Conservation (phyloP, 2,888 invertebrate genomes). For the Acanthoscelides obtectus region DNA sequence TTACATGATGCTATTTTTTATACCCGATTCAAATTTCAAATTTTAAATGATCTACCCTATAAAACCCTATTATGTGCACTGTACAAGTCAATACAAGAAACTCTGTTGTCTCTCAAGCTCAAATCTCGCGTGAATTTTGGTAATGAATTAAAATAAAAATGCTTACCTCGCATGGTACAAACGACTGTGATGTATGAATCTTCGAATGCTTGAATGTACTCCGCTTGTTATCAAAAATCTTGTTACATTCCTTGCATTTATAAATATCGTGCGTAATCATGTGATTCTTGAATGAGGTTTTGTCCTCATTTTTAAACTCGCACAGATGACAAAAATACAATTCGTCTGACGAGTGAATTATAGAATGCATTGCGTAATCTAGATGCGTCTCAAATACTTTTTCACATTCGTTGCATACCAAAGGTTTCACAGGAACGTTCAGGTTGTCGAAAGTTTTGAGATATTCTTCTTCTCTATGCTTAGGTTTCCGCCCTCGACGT, state of each 20-base stretch:
- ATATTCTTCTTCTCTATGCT: constrained; percentile 7
- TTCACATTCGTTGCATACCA: constrained; percentile 37
- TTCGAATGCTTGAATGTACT: constrained; percentile 49
- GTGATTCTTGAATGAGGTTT: constrained; percentile 42
- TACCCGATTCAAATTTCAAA: too few species aligned
- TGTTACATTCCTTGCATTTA: constrained; percentile 47
- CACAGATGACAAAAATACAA: constrained; percentile 39
- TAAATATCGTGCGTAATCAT: constrained; percentile 47
- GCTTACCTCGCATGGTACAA: constrained; percentile 42
- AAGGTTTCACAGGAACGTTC: constrained; percentile 36
- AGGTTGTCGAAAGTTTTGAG: constrained; percentile 17
- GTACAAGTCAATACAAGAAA: too few species aligned
- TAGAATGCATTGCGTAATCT: constrained; percentile 38
- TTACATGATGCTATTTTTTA: too few species aligned
- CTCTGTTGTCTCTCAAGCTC: too few species aligned
- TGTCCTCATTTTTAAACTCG: constrained; percentile 35
- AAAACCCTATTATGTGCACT: too few species aligned
- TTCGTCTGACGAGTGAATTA: constrained; percentile 33
- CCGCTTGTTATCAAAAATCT: constrained; percentile 48
- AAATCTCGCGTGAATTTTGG: too few species aligned
- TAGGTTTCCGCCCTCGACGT: constrained; percentile 10
- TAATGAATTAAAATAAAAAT: background rate
- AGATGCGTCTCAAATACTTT: constrained; percentile 36
- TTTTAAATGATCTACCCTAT: too few species aligned
- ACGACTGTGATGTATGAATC: constrained; percentile 52